Conservation (phyloP, 1,140 invertebrate genomes). For the Drosophila cardini region DNA sequence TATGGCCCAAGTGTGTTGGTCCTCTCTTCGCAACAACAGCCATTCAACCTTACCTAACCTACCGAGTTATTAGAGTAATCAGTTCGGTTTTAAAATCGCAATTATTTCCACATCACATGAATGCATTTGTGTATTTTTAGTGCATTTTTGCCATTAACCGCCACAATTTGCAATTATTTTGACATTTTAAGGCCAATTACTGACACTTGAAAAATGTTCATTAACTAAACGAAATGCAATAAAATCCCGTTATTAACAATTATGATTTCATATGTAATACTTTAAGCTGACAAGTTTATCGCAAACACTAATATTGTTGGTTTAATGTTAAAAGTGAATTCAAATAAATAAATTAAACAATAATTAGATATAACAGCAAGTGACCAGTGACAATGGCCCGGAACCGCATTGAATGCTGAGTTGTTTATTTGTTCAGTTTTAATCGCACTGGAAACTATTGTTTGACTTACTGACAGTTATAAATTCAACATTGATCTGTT, state of each 20-base stretch:
- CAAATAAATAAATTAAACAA: not conserved
- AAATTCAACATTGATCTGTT: constrained; percentile 19
- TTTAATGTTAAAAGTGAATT: not conserved
- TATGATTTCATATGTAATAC: not conserved
- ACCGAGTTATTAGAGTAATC: too few species aligned
- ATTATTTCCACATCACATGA: not conserved
- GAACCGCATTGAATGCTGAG: too few species aligned
- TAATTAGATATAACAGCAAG: not conserved
- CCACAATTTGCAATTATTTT: not conserved
- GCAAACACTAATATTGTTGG: not conserved
- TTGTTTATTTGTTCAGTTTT: not conserved
- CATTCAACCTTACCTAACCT: too few species aligned
- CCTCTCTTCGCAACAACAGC: too few species aligned
- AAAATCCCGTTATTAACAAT: constrained; percentile 3
- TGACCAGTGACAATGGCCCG: not conserved
- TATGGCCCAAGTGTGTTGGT: too few species aligned
- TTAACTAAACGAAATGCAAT: constrained; percentile 14
- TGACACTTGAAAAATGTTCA: constrained; percentile 10
- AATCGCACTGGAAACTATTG: not conserved
- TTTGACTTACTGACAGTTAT: constrained; percentile 1
- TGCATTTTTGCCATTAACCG: too few species aligned
- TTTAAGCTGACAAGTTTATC: not conserved
- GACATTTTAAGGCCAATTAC: constrained; percentile 8
- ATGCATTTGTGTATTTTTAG: not conserved
- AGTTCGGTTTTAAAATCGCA: too few species aligned